Evolutionary conservation across 2,113 vertebrate species (phyloP).

Genomic region (Accipiter virgatus): DNA sequence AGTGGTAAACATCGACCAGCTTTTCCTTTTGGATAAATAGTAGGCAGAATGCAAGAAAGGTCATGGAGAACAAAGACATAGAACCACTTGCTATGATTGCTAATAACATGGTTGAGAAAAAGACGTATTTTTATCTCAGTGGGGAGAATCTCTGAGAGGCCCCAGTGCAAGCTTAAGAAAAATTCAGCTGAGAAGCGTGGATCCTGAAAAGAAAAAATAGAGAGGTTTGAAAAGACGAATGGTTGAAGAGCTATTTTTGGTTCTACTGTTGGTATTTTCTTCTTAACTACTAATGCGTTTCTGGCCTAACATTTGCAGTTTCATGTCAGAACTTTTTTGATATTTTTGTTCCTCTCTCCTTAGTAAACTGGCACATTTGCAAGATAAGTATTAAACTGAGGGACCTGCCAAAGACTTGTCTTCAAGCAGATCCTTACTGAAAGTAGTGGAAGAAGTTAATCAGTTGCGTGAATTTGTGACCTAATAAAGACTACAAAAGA

Average conservation of each 20-base stretch:
- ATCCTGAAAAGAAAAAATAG: background rate
- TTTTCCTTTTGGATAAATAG: slow-evolving; percentile 2
- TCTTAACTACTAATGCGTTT: background rate
- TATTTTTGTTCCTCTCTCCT: background rate
- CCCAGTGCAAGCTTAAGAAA: background rate
- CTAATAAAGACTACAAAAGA: background rate
- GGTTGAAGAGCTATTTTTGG: background rate
- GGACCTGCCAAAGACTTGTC: background rate
- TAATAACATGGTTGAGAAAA: background rate
- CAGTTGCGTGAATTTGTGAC: background rate
- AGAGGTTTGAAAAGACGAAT: background rate
- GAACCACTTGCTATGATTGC: background rate
- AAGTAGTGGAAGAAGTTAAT: background rate
- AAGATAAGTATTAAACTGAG: background rate
- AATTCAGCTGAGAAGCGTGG: background rate
- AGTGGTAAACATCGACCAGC: background rate
- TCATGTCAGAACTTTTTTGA: background rate
- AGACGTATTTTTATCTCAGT: background rate
- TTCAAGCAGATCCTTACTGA: background rate
- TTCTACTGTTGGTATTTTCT: background rate
- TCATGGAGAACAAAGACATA: background rate
- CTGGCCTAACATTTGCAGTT: background rate
- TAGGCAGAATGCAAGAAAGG: background rate
- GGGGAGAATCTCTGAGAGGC: background rate
- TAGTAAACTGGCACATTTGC: background rate